phyloP scores from a whole-genome alignment of 1,140 invertebrate species.

The Atopsyche davidsoni region DNA sequence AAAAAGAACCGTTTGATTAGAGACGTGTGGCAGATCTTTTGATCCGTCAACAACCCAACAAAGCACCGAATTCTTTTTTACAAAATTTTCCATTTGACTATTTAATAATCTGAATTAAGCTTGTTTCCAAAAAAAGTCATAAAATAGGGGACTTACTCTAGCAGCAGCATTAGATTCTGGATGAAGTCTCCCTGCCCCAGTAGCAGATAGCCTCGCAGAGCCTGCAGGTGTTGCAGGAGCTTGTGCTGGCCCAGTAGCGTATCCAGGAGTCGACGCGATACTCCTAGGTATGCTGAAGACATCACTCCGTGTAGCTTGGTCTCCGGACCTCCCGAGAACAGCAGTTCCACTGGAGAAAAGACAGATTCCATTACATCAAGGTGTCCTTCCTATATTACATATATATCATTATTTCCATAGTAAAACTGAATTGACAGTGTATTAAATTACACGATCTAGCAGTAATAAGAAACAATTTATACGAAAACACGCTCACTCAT shows the following conservation, averaged over 20 bases:
- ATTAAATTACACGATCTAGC: too few relatives aligned
- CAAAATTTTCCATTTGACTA: too few relatives aligned
- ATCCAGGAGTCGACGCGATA: slow-evolving; percentile 79
- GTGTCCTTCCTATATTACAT: slow-evolving; percentile 1
- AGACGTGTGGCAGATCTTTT: not conserved
- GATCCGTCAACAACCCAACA: too few relatives aligned
- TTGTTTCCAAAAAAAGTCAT: too few relatives aligned
- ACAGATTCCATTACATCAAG: too few relatives aligned
- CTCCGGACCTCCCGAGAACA: slow-evolving; percentile 43
- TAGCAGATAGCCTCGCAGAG: slow-evolving; percentile 83
- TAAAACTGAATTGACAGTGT: too few relatives aligned
- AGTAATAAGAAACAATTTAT: too few relatives aligned
- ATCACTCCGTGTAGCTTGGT: slow-evolving; percentile 73
- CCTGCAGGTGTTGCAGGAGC: slow-evolving; percentile 85
- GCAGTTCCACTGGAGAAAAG: slow-evolving; percentile 24
- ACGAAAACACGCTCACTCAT: too few relatives aligned
- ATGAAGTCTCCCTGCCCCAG: slow-evolving; percentile 96
- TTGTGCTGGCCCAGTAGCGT: slow-evolving; percentile 83
- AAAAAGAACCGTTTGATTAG: slow-evolving; percentile 14
- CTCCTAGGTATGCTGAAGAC: slow-evolving; percentile 77
- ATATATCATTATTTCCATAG: not conserved
- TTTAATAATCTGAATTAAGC: too few relatives aligned
- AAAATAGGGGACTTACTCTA: slow-evolving; percentile 62
- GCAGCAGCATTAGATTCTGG: slow-evolving; percentile 81
- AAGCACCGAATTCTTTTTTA: too few relatives aligned